phyloP scores from a whole-genome alignment of 2,888 invertebrate species.

The Rhagonycha lutea region DNA sequence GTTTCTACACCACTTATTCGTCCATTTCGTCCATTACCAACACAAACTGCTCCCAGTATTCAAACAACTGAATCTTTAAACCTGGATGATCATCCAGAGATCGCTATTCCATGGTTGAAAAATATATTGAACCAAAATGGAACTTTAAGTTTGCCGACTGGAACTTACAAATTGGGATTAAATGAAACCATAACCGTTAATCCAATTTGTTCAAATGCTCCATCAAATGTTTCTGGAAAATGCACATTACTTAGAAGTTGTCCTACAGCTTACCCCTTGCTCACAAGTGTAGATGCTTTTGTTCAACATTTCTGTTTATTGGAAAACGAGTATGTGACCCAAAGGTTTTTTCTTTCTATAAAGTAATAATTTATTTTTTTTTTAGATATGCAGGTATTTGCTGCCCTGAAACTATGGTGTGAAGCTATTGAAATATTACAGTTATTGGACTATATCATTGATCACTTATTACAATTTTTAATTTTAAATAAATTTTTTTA shows the following conservation, averaged over 20 bases:
- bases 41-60: not conserved
- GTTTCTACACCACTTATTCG: not conserved
- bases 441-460: not conserved
- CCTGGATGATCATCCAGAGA: not conserved
- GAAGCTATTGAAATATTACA: not conserved
- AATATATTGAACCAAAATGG: not conserved
- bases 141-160: not conserved
- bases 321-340: not conserved
- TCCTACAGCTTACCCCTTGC: not conserved
- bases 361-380: not conserved
- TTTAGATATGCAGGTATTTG: constrained; percentile 7
- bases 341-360: not conserved
- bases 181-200: not conserved
- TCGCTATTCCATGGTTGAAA: not conserved
- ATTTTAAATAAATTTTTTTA: not conserved
- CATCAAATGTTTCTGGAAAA: not conserved
- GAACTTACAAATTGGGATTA: not conserved
- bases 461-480: not conserved
- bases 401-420: not conserved
- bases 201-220: not conserved
- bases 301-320: constrained; percentile 1
- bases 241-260: not conserved
- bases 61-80: not conserved
- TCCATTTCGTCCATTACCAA: not conserved
- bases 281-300: not conserved